Percentiles rank a stretch among this genome's conserved stretches.
Conservation (phyloP, 2,888 invertebrate species). For the Furcula furcula region DNA sequence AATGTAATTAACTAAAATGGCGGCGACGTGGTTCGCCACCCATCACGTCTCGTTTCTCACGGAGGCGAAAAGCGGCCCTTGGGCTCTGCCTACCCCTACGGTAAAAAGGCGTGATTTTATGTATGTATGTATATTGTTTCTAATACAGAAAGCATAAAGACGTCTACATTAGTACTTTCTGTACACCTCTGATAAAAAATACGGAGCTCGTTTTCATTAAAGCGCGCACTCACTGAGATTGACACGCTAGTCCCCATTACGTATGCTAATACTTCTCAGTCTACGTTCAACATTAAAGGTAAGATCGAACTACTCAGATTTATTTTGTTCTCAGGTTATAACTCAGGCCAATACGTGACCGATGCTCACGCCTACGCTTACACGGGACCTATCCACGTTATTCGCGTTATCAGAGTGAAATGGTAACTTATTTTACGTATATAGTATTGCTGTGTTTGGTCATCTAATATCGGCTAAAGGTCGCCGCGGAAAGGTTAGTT, state of each 20-base stretch:
- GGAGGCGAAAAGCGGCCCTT: too few relatives aligned
- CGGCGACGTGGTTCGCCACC: too few relatives aligned
- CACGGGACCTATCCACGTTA: constrained; percentile 50
- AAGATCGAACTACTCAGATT: constrained; percentile 52
- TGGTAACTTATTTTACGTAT: constrained; percentile 65
- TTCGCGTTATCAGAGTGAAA: constrained; percentile 55
- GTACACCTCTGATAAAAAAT: not conserved
- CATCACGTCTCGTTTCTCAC: too few relatives aligned
- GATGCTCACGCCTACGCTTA: constrained; percentile 69
- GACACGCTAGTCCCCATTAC: constrained; percentile 20
- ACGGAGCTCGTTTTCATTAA: constrained; percentile 2
- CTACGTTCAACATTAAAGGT: constrained; percentile 42
- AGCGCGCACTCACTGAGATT: constrained; percentile 2
- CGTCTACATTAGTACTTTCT: not conserved
- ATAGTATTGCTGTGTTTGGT: constrained; percentile 55
- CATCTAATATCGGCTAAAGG: constrained; percentile 62
- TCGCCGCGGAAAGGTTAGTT: constrained; percentile 68
- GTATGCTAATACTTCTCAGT: constrained; percentile 38
- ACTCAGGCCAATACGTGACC: constrained; percentile 76
- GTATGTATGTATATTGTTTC: not conserved
- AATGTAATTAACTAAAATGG: too few relatives aligned
- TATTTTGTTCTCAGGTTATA: constrained; percentile 68
- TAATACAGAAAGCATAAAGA: not conserved
- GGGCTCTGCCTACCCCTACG: too few relatives aligned
- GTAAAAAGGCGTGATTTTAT: too few relatives aligned